These are phyloP conservation scores for Gymnosoma rotundatum DNA, from an alignment of 2,888 invertebrate species.

Conservation along the genomic window DNA sequence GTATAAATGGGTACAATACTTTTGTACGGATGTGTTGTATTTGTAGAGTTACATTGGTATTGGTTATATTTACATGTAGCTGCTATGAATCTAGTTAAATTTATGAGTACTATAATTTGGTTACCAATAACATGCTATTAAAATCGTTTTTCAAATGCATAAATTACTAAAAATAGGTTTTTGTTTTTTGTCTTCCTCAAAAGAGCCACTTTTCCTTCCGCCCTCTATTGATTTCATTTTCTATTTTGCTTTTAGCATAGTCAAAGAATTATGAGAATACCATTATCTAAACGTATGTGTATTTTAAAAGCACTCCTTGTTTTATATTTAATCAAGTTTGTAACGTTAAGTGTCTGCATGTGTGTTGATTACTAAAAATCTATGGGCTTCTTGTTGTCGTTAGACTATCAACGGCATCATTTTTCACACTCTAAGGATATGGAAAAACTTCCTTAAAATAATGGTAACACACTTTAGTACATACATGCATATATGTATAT, in stretches of 20 bases:
- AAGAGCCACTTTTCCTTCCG: background rate
- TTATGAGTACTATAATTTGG: slow-evolving; percentile 48
- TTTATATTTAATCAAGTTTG: background rate
- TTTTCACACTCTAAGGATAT: slow-evolving; percentile 33
- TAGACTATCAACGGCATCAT: slow-evolving; percentile 52
- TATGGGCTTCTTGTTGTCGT: slow-evolving; percentile 46
- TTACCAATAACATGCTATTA: slow-evolving; percentile 51
- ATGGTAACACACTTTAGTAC: background rate
- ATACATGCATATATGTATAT: too few species aligned
- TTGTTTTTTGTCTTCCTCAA: background rate
- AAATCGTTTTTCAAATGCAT: slow-evolving; percentile 51
- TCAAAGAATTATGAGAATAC: background rate
- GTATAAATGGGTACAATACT: background rate
- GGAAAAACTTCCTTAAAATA: slow-evolving; percentile 14
- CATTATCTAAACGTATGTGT: slow-evolving; percentile 17
- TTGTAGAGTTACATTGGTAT: background rate
- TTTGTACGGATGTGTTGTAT: background rate
- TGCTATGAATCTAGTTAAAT: background rate
- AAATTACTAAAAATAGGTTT: slow-evolving; percentile 53
- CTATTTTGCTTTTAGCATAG: slow-evolving; percentile 3
- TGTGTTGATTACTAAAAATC: background rate
- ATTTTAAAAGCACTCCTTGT: slow-evolving; percentile 16
- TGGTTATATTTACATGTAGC: slow-evolving; percentile 10
- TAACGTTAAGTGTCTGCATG: background rate
- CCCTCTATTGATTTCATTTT: slow-evolving; percentile 1